Evolutionary conservation across 1,140 invertebrate genomes (phyloP), one percentile per base, ranked within the genome.

Genomic region (Halictus rubicundus): DNA sequence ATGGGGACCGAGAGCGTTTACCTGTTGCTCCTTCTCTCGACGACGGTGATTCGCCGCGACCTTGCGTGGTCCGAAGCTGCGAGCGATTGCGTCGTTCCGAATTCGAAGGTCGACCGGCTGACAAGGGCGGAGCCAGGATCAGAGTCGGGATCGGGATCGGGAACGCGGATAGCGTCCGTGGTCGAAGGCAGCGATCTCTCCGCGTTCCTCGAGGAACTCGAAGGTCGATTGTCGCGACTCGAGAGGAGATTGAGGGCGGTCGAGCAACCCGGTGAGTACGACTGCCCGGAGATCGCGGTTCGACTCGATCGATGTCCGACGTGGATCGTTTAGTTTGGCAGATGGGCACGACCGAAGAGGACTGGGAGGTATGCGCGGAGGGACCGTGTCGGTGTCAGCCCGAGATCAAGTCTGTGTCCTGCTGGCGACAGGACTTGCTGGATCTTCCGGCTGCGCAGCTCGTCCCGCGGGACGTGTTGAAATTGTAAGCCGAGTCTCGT

Each of bases 331-430:
- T 87, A 95, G 95, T 96, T 59, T 97, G 96, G 96, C 94, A 94
- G 70, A 93, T 96, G 69, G 93, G 94, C 68, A 91, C 93, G 80
- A 90, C 93, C 60, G 92, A 94, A 78, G 94, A 95, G 21, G 95
- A 93, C 63, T 97, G 96, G 96, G 94, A 95, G n/a, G 93, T 95
- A 39, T 97, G 96, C 89, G 93, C 94, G 1, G 95, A 95, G 74
- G 95, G 95, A 1, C 94, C 94, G 6, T 97, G 96, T 82, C 95
- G 95, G 87, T 96, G 96, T 89, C 91, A 95, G 87, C 91, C 94
- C 32, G 94, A 96, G 87, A 94, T 95, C 0, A 94, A 94, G 75
- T 94, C 94, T 2, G 90, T 97, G 27, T 96, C 94, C 77, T 97
- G 96, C 87, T 97, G 96, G 96, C 95, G 95, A 79, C 93, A 94